Evolutionary conservation across 2,797 vertebrate species (phyloP).

Genomic region (Gallinago stenura): DNA sequence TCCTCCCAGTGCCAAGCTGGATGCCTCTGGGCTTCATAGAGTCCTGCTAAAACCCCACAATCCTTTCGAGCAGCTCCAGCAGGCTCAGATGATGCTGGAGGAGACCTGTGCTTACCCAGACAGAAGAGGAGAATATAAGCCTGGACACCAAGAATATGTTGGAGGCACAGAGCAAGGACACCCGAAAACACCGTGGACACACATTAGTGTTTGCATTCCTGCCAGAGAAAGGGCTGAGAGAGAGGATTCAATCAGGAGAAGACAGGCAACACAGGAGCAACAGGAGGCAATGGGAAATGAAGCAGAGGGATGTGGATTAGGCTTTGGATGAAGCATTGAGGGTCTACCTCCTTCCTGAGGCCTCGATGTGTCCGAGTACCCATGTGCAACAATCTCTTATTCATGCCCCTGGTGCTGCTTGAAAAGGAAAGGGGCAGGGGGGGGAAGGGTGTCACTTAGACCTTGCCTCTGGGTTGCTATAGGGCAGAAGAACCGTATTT

Average conservation of each 20-base stretch:
- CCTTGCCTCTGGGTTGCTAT: not conserved
- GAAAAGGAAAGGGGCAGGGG: no score
- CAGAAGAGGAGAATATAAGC: not conserved
- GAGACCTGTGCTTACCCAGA: not conserved
- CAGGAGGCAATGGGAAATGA: not conserved
- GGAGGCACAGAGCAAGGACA: not conserved
- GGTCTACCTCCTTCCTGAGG: not conserved
- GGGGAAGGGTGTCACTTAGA: not conserved
- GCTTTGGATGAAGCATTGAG: not conserved
- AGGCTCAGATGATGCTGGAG: not conserved
- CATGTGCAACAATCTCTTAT: not conserved
- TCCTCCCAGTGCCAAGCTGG: not conserved
- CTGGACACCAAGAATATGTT: not conserved
- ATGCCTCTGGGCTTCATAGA: not conserved
- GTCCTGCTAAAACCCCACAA: not conserved
- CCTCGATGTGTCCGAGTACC: rapidly evolving
- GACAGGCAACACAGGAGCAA: not conserved
- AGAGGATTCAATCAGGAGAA: not conserved
- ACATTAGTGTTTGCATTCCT: not conserved
- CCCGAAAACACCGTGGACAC: not conserved
- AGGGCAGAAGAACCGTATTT: not conserved
- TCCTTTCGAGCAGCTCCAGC: not conserved
- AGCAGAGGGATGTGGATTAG: not conserved
- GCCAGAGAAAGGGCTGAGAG: not conserved
- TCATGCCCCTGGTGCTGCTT: not conserved